Evolutionary conservation across 2,888 invertebrate species (phyloP).

Genomic region (Calameuta filiformis): DNA sequence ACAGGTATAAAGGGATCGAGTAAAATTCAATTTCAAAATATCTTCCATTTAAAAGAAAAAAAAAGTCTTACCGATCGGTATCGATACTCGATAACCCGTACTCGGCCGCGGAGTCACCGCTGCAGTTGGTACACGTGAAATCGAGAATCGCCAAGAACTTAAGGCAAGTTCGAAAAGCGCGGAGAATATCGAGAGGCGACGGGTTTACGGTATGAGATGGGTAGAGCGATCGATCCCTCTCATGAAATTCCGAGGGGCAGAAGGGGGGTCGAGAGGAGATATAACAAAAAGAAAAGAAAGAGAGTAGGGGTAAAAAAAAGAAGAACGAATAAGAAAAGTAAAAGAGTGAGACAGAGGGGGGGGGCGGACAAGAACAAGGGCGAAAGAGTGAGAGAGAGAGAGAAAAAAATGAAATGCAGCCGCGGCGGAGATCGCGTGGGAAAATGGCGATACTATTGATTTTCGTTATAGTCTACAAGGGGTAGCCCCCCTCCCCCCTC

Average conservation of each 20-base stretch:
- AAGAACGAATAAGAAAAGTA: background rate
- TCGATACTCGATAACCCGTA: background rate
- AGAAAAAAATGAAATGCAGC: background rate
- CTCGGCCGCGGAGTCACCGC: background rate
- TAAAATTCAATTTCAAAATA: background rate
- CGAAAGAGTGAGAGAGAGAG: background rate
- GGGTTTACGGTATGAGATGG: background rate
- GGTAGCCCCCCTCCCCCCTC: no score
- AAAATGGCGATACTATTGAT: background rate
- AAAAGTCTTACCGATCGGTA: background rate
- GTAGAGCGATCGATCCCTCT: background rate
- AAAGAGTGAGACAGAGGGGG: background rate
- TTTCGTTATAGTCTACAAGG: background rate
- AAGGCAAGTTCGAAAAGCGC: background rate
- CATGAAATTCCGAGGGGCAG: background rate
- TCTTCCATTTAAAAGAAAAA: background rate
- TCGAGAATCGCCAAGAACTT: background rate
- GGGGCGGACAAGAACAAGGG: background rate
- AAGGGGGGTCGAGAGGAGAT: background rate
- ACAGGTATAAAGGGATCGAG: background rate
- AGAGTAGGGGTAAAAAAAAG: background rate
- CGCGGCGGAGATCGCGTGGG: background rate
- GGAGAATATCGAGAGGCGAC: background rate
- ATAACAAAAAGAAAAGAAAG: background rate
- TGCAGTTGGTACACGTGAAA: background rate